Conservation (phyloP, 1,140 invertebrate genomes). For the Notospermus geniculatus region DNA sequence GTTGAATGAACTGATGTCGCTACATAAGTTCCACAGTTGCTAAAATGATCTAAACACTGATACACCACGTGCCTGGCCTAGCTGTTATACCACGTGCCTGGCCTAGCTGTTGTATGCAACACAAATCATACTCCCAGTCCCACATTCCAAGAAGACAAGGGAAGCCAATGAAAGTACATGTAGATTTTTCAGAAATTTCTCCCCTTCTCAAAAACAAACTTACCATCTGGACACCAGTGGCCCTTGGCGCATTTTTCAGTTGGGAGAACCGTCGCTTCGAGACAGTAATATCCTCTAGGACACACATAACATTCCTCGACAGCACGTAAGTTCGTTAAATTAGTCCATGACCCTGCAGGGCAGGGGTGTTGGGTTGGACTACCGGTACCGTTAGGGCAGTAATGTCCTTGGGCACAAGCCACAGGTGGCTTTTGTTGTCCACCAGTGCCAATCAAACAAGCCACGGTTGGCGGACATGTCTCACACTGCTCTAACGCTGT, state of each 20-base stretch:
- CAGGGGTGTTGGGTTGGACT: slow-evolving; percentile 17
- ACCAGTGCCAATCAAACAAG: slow-evolving; percentile 41
- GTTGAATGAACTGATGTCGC: too few relatives aligned
- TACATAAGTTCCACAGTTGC: too few relatives aligned
- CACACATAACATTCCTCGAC: slow-evolving; percentile 42
- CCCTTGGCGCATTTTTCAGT: slow-evolving; percentile 37
- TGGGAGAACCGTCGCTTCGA: slow-evolving; percentile 37
- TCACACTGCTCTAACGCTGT: slow-evolving; percentile 44
- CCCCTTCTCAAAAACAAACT: too few relatives aligned
- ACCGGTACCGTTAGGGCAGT: slow-evolving; percentile 37
- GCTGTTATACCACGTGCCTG: too few relatives aligned
- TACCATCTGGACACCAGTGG: slow-evolving; percentile 48
- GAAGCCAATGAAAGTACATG: too few relatives aligned
- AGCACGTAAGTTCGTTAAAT: slow-evolving; percentile 42
- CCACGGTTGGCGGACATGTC: slow-evolving; percentile 34
- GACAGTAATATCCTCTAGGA: slow-evolving; percentile 46
- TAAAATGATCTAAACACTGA: too few relatives aligned
- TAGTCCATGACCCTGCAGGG: slow-evolving; percentile 45
- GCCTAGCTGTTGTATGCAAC: too few relatives aligned
- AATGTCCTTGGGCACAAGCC: slow-evolving; percentile 43
- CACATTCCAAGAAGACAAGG: too few relatives aligned
- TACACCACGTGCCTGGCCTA: too few relatives aligned
- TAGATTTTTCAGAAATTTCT: too few relatives aligned
- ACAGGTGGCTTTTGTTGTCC: slow-evolving; percentile 46
- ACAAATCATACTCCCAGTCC: too few relatives aligned